Evolutionary conservation across 2,113 vertebrate species (phyloP), one percentile per base, ranked within the genome.

Genomic region (Ptychochromis oligacanthus): DNA sequence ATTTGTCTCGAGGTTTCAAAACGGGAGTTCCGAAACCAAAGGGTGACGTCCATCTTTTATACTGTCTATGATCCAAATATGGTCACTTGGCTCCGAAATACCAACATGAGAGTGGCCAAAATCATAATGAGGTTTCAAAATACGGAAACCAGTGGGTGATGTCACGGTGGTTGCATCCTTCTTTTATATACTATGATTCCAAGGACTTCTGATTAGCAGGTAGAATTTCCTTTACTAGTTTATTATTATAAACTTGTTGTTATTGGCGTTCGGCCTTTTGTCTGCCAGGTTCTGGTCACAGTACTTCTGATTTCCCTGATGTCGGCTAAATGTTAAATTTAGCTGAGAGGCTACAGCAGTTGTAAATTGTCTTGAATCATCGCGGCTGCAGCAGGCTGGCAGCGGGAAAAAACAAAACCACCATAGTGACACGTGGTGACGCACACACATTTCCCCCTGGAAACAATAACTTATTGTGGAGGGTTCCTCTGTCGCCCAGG

Each of bases 401-500:
- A 55, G 76, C 24, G 81, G 83, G 89, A 87, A 92, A 85, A 92
- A 89, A 92, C 87, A 92, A 75, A 80, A n/a, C 24, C 5, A 22
- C 22, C 4, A 20, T 7, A 77, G 61, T 86, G 60, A 90, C 89
- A 89, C 67, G 76, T 77, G 49, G 93, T 95, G 95, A 95, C 94
- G 93, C 95, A 95, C 89, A 77, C 64, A 89, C 77, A 86, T 89
- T 85, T 94, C 94, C 93, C 88, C 87, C 90, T 83, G 92, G 93
- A 95, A 95, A 94, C 89, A 91, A 90, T 87, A 88, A 92, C 36
- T 91, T 84, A 95, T 93, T 93, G 86, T 92, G 81, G 84, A 70
- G 76, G 49, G 92, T 89, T 92, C 89, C 90, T 92, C 67, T 70
- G 80, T 36, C 87, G 59, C 65, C 74, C 78, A 5, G 3, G 89